Conservation (phyloP, 2,888 invertebrate genomes). For the Acleris laterana region DNA sequence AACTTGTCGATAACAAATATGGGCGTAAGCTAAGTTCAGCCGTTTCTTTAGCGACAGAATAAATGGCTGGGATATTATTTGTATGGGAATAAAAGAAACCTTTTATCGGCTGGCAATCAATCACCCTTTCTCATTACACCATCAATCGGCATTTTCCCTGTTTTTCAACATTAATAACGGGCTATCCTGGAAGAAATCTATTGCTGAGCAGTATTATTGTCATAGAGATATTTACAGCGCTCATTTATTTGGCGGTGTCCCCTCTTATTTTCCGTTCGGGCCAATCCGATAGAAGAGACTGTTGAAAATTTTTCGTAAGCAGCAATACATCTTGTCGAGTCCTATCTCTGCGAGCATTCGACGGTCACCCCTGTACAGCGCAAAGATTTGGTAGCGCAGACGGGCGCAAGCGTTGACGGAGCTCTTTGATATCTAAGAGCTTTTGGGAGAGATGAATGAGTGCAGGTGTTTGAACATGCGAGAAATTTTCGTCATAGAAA, state of each 20-base stretch:
- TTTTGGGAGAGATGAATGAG: too few species aligned
- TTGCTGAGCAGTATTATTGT: slow-evolving; percentile 85
- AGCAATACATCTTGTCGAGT: slow-evolving; percentile 83
- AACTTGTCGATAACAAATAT: neutral
- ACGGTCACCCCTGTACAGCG: slow-evolving; percentile 73
- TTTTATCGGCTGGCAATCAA: slow-evolving; percentile 46
- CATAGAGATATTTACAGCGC: slow-evolving; percentile 82
- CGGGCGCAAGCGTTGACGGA: neutral
- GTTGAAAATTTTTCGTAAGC: slow-evolving; percentile 85
- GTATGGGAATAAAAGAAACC: slow-evolving; percentile 35
- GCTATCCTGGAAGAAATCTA: slow-evolving; percentile 75
- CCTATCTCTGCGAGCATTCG: slow-evolving; percentile 84
- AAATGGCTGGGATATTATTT: slow-evolving; percentile 29
- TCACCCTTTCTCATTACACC: slow-evolving; percentile 59
- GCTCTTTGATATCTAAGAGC: neutral
- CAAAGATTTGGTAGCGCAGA: slow-evolving; percentile 53
- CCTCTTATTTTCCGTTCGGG: slow-evolving; percentile 84
- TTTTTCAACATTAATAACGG: slow-evolving; percentile 81
- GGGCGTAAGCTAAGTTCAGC: neutral
- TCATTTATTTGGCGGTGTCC: slow-evolving; percentile 82
- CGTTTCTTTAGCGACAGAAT: neutral
- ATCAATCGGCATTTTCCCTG: slow-evolving; percentile 77
- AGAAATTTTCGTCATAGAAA: too few species aligned
- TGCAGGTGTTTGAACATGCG: neutral
- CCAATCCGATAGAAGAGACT: slow-evolving; percentile 81